Percentiles rank a stretch among this genome's conserved stretches.
Conservation (phyloP, 2,113 vertebrate genomes). For the Tachuris rubrigastra region DNA sequence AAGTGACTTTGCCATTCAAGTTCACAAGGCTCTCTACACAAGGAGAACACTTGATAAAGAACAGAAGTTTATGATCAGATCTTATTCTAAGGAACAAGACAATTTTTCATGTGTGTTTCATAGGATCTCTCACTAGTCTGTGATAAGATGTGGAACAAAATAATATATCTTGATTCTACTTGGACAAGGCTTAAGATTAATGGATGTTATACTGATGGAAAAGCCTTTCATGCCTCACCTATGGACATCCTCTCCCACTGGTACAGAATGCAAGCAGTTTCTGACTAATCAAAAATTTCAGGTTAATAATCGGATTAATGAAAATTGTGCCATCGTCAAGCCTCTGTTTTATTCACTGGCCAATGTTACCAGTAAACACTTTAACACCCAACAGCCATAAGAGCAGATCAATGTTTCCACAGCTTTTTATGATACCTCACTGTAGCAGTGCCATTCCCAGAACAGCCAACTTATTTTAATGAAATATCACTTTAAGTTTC, state of each 20-base stretch:
- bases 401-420: not conserved
- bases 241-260: not conserved
- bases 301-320: not conserved
- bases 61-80: not conserved
- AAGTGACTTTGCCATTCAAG: not conserved
- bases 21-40: not conserved
- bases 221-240: not conserved
- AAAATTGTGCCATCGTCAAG: not conserved
- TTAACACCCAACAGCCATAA: not conserved
- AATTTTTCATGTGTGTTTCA: not conserved
- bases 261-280: not conserved
- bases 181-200: not conserved
- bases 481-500: slow-evolving; percentile 14
- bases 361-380: not conserved
- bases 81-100: not conserved
- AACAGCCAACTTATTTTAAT: not conserved
- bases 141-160: not conserved
- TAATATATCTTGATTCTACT: not conserved
- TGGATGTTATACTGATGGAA: not conserved
- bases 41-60: not conserved
- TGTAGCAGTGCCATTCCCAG: not conserved
- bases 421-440: not conserved
- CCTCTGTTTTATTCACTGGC: not conserved
- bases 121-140: not conserved
- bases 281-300: not conserved